A percentile compares a stretch with the other conserved stretches of the same genome.
These are phyloP conservation scores for Hypsibius dujardini DNA, from an alignment of 1,140 invertebrate genomes.

Conservation along the genomic window DNA sequence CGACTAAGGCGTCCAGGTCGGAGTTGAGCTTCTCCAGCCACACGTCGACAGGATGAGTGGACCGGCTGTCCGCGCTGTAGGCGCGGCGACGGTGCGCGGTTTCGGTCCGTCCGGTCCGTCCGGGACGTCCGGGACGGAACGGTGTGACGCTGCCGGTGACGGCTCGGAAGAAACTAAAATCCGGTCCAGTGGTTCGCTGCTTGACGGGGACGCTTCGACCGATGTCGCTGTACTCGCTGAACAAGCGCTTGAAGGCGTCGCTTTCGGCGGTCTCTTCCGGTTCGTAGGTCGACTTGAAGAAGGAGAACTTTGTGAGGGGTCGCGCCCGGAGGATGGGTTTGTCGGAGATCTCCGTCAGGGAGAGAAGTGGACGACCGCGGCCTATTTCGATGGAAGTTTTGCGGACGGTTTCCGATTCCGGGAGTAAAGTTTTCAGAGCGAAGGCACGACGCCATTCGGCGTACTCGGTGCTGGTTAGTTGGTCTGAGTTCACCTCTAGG, in stretches of 20 bases:
- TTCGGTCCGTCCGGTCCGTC: background rate
- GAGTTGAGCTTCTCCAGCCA: background rate
- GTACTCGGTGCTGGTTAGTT: background rate
- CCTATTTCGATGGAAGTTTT: no score
- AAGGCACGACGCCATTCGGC: background rate
- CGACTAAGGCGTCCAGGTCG: background rate
- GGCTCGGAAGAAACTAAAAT: conserved; percentile 8
- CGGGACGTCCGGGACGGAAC: background rate
- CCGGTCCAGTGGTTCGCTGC: background rate
- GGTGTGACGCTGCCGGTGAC: background rate
- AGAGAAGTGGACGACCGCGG: no score
- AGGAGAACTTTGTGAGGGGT: background rate
- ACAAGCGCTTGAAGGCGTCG: background rate
- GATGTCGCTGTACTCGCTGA: background rate
- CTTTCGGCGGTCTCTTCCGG: background rate
- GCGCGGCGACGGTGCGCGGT: background rate
- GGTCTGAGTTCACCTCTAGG: background rate
- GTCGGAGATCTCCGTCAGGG: background rate
- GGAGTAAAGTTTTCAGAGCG: background rate
- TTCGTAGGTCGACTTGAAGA: background rate
- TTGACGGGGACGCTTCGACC: background rate
- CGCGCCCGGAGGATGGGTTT: background rate
- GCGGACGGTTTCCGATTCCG: no score
- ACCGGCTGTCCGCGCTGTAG: background rate
- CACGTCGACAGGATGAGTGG: background rate